Evolutionary conservation across 2,888 invertebrate genomes (phyloP).

Genomic region (Meandrusa payeni): DNA sequence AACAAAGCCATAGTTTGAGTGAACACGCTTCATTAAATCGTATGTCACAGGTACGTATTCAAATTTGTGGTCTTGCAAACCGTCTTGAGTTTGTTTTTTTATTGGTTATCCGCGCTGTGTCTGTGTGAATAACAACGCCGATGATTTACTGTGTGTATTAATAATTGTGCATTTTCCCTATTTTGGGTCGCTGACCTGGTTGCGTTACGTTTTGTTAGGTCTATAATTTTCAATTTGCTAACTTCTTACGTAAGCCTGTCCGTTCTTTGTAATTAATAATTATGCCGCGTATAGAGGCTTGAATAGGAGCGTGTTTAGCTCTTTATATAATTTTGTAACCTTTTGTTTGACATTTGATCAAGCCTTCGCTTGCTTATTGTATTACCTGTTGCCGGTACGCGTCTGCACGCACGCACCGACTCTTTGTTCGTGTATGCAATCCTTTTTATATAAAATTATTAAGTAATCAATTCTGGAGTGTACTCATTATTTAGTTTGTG

Average conservation of each 20-base stretch:
- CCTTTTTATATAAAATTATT: slow-evolving; percentile 15
- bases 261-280: slow-evolving; percentile 57
- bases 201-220: slow-evolving; percentile 40
- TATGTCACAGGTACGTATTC: slow-evolving; percentile 64
- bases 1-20: slow-evolving; percentile 75
- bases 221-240: slow-evolving; percentile 55
- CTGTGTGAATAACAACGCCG: slow-evolving; percentile 50
- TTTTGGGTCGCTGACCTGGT: slow-evolving; percentile 70
- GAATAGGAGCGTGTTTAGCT: slow-evolving; percentile 38
- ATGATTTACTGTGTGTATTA: slow-evolving; percentile 27
- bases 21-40: slow-evolving; percentile 67
- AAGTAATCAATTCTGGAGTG: no score
- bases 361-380: slow-evolving; percentile 44
- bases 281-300: slow-evolving; percentile 51
- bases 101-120: slow-evolving; percentile 53
- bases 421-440: slow-evolving; percentile 14
- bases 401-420: slow-evolving; percentile 15
- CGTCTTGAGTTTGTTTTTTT: slow-evolving; percentile 41
- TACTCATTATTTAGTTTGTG: no score
- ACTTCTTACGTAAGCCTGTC: slow-evolving; percentile 59
- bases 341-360: slow-evolving; percentile 68
- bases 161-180: slow-evolving; percentile 47
- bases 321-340: slow-evolving; percentile 66
- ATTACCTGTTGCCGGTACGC: slow-evolving; percentile 36
- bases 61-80: slow-evolving; percentile 36